Percentiles rank a stretch among this genome's conserved stretches.
Conservation (phyloP, 2,888 invertebrate genomes). For the Caenorhabditis drosophilae region DNA sequence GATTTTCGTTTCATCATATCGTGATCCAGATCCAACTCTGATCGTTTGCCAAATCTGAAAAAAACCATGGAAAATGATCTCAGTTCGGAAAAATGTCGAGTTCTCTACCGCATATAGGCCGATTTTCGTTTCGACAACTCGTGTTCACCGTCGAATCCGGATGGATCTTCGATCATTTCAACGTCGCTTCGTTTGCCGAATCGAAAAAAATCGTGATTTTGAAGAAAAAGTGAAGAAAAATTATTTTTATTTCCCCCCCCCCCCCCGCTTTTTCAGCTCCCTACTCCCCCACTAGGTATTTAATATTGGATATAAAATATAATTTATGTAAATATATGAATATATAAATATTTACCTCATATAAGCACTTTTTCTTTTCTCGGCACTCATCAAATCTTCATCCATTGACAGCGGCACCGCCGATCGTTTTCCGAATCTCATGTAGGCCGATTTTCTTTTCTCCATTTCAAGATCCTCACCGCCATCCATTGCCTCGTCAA, state of each 20-base stretch:
- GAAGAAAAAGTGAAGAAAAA: too few relatives aligned
- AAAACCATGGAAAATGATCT: too few relatives aligned
- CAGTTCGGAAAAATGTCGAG: too few relatives aligned
- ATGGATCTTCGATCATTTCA: conserved; percentile 12
- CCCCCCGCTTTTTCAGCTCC: too few relatives aligned
- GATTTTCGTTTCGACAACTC: conserved; percentile 43
- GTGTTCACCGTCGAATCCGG: background rate
- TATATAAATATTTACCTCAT: conserved; percentile 49
- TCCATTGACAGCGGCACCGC: conserved; percentile 29
- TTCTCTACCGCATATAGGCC: conserved; percentile 51
- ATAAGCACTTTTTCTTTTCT: conserved; percentile 59
- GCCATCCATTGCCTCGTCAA: conserved; percentile 27
- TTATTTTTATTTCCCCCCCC: too few relatives aligned
- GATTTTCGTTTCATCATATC: conserved; percentile 59
- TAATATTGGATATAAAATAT: too few relatives aligned
- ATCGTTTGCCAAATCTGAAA: conserved; percentile 39
- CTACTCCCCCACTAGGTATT: too few relatives aligned
- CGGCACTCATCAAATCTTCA: conserved; percentile 45
- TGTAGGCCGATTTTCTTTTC: conserved; percentile 63
- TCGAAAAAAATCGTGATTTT: conserved; percentile 20
- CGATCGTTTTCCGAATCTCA: conserved; percentile 59
- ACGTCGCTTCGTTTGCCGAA: conserved; percentile 33
- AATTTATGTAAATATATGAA: background rate
- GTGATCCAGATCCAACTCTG: conserved; percentile 25
- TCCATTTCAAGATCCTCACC: conserved; percentile 38